Base-by-base conservation (phyloP, 2,797 vertebrate genomes). In the Tinamus major region DNA sequence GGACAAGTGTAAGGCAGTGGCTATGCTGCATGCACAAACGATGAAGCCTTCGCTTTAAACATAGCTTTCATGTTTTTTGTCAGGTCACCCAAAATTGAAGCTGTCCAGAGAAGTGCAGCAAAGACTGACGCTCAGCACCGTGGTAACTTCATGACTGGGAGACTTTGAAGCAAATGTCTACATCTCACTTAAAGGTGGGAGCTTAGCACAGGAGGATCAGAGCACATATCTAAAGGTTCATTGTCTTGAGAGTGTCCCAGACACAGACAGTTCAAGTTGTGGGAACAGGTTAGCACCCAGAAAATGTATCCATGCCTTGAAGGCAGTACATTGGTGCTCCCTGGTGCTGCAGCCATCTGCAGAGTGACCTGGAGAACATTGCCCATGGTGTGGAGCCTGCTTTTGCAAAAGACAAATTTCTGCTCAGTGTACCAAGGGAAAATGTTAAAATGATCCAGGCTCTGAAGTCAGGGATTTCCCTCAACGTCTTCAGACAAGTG, bases 211-310 rank as follows among this genome's bases (percentile, higher is more conserved):
- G 0, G 0, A 2, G 35, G 14, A 7, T 19, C 9, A 44, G 31
- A 41, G 18, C 3, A 18, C 65, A 33, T 1, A 56, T 9, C 6
- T 42, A 1, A 26, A 8, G 58, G 17, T 59, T 26, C 8, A 9
- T 58, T 46, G 35, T 13, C 13, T 67, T 35, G 58, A 53, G 46
- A 19, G 4, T 20, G 46, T 10, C 16, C 4, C 67, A 13, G 6
- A 1, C 0, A 5, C 6, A 53, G 16, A 62, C 9, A 31, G 23
- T 46, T 20, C 26, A 27, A 0, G 0, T 59, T 46, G 37, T 29
- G 26, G 2, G 5, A 27, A 8, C 15, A 59, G 49, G 51, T 29
- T 29, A 29, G 51, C 51, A 53, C 14, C 51, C 51, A 53, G 27
- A 10, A 53, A 26, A 21, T 33, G n/a, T 23, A 59, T 12, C 19